Evolutionary conservation across 2,113 vertebrate species (phyloP).

Genomic region (Ceyx margarethae): DNA sequence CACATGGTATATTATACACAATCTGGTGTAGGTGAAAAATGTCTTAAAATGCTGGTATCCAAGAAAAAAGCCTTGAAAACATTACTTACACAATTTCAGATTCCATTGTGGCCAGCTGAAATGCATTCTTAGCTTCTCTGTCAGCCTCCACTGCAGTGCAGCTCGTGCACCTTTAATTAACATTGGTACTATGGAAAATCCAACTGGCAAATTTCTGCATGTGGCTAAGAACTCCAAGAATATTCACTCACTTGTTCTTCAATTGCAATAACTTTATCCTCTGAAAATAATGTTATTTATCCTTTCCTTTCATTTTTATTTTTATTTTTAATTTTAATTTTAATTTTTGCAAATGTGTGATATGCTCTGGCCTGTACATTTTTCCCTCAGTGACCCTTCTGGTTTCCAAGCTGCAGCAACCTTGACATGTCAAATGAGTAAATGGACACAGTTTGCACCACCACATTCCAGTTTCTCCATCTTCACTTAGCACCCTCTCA

Average conservation of each 20-base stretch:
- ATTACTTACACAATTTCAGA: not conserved
- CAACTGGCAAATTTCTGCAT: not conserved
- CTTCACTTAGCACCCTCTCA: not conserved
- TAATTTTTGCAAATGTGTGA: not conserved
- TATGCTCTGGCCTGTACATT: not conserved
- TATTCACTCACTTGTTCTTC: not conserved
- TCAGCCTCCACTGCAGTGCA: not conserved
- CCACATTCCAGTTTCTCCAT: not conserved
- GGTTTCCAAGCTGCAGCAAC: not conserved
- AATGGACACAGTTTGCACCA: not conserved
- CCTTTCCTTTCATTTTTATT: no score
- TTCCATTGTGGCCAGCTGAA: constrained; percentile 3
- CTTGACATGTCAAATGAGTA: constrained; percentile 4
- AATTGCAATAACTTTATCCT: not conserved
- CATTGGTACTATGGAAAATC: not conserved
- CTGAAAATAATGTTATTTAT: not conserved
- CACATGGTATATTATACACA: not conserved
- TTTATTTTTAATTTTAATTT: no score
- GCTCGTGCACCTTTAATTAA: not conserved
- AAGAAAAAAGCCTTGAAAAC: constrained; percentile 2
- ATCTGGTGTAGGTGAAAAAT: not conserved
- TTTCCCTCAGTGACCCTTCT: not conserved
- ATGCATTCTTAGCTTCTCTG: not conserved
- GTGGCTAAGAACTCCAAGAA: not conserved
- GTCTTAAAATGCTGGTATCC: not conserved